These are phyloP conservation scores for Pardalotus punctatus DNA, from an alignment of 2,113 vertebrate species.

Conservation along the genomic window DNA sequence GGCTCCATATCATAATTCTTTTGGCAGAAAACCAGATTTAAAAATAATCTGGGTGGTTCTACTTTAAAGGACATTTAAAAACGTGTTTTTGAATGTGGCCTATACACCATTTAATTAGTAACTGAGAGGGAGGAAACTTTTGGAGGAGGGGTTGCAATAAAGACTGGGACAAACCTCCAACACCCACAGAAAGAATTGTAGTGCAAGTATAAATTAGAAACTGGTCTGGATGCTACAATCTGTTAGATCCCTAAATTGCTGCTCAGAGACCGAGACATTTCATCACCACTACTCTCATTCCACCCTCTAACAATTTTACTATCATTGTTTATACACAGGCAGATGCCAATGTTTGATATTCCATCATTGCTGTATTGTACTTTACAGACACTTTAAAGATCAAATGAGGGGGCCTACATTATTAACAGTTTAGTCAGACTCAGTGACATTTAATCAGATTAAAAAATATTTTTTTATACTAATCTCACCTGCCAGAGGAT, in stretches of 20 bases:
- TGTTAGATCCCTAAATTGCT: background rate
- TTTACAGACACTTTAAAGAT: background rate
- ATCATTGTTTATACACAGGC: background rate
- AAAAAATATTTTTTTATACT: background rate
- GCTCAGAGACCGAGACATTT: background rate
- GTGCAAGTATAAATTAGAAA: background rate
- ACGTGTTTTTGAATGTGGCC: background rate
- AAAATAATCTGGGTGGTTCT: background rate
- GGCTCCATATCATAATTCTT: background rate
- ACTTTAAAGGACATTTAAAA: background rate
- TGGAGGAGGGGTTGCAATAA: background rate
- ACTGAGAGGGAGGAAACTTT: background rate
- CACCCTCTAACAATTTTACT: background rate
- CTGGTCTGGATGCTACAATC: background rate
- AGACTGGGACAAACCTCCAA: background rate
- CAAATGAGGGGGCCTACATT: background rate
- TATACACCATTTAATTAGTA: conserved; percentile 1
- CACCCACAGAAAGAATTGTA: background rate
- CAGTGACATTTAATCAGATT: background rate
- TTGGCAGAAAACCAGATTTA: conserved; percentile 1
- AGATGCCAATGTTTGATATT: background rate
- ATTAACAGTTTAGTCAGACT: background rate
- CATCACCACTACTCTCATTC: background rate
- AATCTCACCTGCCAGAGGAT: conserved; percentile 90
- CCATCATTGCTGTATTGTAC: background rate